Percentiles rank a stretch among this genome's conserved stretches.
phyloP scores from a whole-genome alignment of 1,140 invertebrate genomes.

The Harpegnathos saltator region DNA sequence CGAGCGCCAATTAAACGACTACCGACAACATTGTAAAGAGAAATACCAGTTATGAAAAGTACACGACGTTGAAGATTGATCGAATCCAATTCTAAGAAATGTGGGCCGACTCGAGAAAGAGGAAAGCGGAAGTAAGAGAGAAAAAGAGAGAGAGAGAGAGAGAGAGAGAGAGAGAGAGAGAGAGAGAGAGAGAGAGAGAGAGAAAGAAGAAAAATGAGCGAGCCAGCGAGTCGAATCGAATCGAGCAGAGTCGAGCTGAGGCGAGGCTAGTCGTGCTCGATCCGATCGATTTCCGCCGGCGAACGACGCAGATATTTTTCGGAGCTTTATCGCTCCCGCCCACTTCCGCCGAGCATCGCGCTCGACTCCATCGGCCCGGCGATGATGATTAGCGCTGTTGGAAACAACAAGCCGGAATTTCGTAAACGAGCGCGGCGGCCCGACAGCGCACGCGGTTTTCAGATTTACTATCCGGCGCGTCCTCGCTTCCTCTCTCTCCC shows the following conservation, averaged over 20 bases:
- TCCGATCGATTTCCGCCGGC: constrained; percentile 45
- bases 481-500: background rate
- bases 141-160: background rate
- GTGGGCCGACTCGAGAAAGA: background rate
- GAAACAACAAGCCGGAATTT: constrained; percentile 55
- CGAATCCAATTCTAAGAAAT: constrained; percentile 31
- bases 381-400: constrained; percentile 47
- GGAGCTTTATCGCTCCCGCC: constrained; percentile 40
- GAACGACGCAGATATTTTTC: constrained; percentile 48
- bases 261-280: background rate
- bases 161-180: background rate
- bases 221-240: too few species aligned
- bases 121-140: background rate
- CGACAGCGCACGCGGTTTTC: constrained; percentile 15
- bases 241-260: too few species aligned
- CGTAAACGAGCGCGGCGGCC: constrained; percentile 19
- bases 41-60: background rate
- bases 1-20: background rate
- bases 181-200: background rate
- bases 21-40: background rate
- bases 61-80: background rate
- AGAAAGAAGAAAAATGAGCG: background rate
- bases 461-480: constrained; percentile 20
- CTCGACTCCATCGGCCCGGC: background rate
- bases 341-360: constrained; percentile 42